Percentiles rank a stretch among this genome's conserved stretches.
phyloP scores from a whole-genome alignment of 2,113 vertebrate species.

The Oxyura jamaicensis region DNA sequence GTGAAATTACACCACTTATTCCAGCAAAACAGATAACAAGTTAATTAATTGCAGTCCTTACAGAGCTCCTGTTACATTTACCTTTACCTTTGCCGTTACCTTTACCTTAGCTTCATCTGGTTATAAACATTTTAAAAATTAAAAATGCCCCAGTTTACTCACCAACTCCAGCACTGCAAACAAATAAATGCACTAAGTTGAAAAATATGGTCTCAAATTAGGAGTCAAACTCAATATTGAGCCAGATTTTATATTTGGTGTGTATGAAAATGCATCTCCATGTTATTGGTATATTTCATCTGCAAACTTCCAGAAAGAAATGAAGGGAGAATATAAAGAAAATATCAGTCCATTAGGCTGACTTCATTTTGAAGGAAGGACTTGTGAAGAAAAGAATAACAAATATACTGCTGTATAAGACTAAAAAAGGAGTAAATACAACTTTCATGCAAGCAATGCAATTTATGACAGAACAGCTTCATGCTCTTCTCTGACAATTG shows the following conservation, averaged over 20 bases:
- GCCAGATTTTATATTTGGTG: neutral
- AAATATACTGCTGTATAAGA: neutral
- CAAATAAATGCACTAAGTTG: neutral
- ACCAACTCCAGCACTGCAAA: neutral
- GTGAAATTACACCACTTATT: neutral
- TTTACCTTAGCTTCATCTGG: no score
- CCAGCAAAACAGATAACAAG: neutral
- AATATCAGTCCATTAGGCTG: neutral
- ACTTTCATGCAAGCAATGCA: neutral
- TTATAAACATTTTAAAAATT: neutral
- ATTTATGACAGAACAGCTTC: neutral
- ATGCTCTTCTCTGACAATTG: neutral
- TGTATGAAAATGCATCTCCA: neutral
- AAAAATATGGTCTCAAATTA: neutral
- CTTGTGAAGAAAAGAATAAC: neutral
- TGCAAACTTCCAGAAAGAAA: neutral
- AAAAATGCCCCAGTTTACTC: neutral
- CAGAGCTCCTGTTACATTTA: neutral
- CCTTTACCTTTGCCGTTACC: no score
- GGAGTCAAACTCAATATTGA: neutral
- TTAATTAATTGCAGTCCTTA: neutral
- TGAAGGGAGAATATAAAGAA: neutral
- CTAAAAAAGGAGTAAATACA: neutral
- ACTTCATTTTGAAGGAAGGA: neutral
- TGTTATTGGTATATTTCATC: neutral